These are phyloP conservation scores for Aleiodes testaceus DNA, from an alignment of 2,888 invertebrate species.

Conservation along the genomic window DNA sequence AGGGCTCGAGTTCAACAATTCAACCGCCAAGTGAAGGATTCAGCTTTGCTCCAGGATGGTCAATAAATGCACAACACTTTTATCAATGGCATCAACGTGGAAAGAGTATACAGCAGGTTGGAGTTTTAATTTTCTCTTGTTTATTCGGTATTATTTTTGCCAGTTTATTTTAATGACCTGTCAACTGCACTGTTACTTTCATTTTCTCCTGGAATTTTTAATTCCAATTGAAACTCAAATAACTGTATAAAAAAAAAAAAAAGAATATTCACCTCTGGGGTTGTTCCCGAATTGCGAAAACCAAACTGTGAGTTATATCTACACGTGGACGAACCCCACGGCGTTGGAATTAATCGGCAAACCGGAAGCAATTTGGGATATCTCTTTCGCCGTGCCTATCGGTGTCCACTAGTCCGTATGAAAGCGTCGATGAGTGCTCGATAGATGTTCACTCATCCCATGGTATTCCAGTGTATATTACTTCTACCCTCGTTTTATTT, in stretches of 20 bases:
- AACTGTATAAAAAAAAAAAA: constrained; percentile 27
- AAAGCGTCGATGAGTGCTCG: constrained; percentile 32
- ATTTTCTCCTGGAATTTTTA: background rate
- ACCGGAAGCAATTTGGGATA: constrained; percentile 63
- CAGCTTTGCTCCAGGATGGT: constrained; percentile 79
- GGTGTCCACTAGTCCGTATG: constrained; percentile 38
- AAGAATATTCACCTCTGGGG: too few species aligned
- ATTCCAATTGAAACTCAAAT: constrained; percentile 18
- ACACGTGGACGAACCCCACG: constrained; percentile 3
- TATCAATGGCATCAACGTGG: constrained; percentile 79
- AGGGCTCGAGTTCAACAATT: constrained; percentile 24
- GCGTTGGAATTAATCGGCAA: constrained; percentile 64
- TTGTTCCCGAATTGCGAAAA: background rate
- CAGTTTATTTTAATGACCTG: constrained; percentile 26
- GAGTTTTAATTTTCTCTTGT: background rate
- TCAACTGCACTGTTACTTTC: constrained; percentile 13
- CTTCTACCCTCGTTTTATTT: constrained; percentile 9
- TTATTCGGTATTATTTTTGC: background rate
- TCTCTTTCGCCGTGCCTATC: constrained; percentile 32
- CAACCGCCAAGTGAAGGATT: constrained; percentile 73
- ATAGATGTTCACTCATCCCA: constrained; percentile 22
- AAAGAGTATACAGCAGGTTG: constrained; percentile 77
- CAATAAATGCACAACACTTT: constrained; percentile 77
- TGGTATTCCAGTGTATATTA: constrained; percentile 9
- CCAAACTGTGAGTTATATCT: constrained; percentile 17